Base-by-base conservation (phyloP, 92 coral and sea anemone species). In the Paragorgia papillata region DNA sequence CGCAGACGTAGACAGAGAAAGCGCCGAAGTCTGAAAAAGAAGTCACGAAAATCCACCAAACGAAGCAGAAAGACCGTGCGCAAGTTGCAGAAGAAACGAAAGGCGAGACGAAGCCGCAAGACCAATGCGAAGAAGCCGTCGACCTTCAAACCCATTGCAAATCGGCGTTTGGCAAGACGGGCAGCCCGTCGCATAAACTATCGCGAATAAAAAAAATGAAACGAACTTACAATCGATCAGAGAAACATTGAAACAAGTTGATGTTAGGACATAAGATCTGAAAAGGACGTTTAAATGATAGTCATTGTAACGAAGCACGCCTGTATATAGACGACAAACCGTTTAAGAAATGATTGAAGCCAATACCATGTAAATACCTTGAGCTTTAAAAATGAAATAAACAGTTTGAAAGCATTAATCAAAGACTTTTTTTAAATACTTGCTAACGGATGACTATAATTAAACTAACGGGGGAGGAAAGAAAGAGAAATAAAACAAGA, bases 311-410 rank as follows among this genome's bases (percentile, higher is more conserved):
- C 78, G 63, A 51, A 71, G 78, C 62, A 34, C 2, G 78, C 78
- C 78, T 71, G 63, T 71, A 71, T 71, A 1, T 34, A 55, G n/a
- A n/a, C n/a, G n/a, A 29, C 76, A 71, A 28, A 71, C 78, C 29
- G 57, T 71, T 71, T 32, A 49, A 31, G 26, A 37, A 55, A 17
- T 53, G 49, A 71, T 19, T 50, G 49, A 70, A 70, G 77, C 77
- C n/a, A n/a, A 70, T 43, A 30, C 24, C 21, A 54, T 71, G 18
- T 22, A 46, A 9, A 54, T 71, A 51, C 34, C 63, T 32, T 53
- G 78, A 71, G 63, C 78, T 71, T 69, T 68, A 28, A 71, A 25
- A 71, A 71, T 19, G 64, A 71, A 71, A 71, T 71, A 71, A 71
- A 71, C 77, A 71, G 64, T 71, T 71, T 71, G 78, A 31, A 71